Evolutionary conservation across 2,888 invertebrate genomes (phyloP), one percentile per base, ranked within the genome.

Genomic region (Tricholauxania praeusta): DNA sequence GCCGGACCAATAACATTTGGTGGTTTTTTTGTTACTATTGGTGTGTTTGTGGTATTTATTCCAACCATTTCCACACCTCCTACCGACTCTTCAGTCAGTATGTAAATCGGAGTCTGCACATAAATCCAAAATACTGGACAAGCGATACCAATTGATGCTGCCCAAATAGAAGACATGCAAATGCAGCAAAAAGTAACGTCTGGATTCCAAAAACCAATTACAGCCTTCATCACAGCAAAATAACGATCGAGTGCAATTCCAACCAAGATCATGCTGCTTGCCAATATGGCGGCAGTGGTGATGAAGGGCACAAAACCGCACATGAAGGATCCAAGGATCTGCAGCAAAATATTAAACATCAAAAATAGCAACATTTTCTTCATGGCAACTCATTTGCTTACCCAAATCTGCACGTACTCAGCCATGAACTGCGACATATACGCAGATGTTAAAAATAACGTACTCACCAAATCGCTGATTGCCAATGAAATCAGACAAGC

Each of bases 201-300:
- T 0, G 90, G 89, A 78, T 89, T 87, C 89, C 89, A 90, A 22
- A 79, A 78, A 10, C 79, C 76, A n/a, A 83, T 83, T n/a, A 87
- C 80, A 1, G 87, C 86, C 55, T 87, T 85, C 67, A 88, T 87
- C 1, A 89, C 87, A 55, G 88, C 89, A 81, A 87, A 84, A 76
- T 90, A 91, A 66, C 91, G 87, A 80, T 91, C 90, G 67, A 90
- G 75, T 3, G 91, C 90, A 22, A 91, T 89, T 17, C 88, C 87
- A 14, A 90, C 87, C 19, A 91, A 82, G 1, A 89, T 88, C 66
- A 89, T 81, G 15, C 90, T 90, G 78, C 89, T 90, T 2, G 87
- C 88, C 51, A 90, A 79, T 52, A 90, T 86, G 3, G 89, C 89
- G 1, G 87, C 84, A 1, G 89, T 88, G 78, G 90, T 89, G 1